Evolutionary conservation across 2,113 vertebrate species (phyloP).

Genomic region (Microtus oregoni): DNA sequence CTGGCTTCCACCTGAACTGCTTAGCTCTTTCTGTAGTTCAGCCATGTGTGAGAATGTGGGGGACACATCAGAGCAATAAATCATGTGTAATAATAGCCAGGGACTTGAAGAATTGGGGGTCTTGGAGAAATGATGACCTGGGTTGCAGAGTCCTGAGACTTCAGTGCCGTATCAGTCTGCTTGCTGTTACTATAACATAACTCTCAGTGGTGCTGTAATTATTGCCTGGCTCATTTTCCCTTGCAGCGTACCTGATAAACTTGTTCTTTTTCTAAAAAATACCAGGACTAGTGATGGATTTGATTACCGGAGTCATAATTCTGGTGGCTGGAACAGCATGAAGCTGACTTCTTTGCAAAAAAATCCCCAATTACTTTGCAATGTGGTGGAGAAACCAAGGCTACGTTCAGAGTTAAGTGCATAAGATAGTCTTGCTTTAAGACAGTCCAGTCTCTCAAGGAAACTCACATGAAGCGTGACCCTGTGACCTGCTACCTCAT

Average conservation of each 20-base stretch:
- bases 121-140: background rate
- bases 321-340: background rate
- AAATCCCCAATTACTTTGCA: background rate
- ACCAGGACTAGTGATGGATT: background rate
- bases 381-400: background rate
- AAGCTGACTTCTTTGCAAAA: background rate
- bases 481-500: background rate
- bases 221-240: background rate
- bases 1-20: background rate
- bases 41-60: background rate
- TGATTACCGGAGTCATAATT: background rate
- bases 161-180: background rate
- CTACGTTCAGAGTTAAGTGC: background rate
- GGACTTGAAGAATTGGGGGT: too few species aligned
- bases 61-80: background rate
- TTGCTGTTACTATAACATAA: background rate
- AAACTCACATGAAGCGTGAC: background rate
- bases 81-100: background rate
- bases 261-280: background rate
- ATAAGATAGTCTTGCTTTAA: background rate
- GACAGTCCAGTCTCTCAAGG: background rate
- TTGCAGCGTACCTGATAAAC: background rate
- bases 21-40: background rate
- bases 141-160: background rate
- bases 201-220: too few species aligned